These are phyloP conservation scores for Drosophila ezoana DNA, from an alignment of 2,888 invertebrate species.

Conservation along the genomic window DNA sequence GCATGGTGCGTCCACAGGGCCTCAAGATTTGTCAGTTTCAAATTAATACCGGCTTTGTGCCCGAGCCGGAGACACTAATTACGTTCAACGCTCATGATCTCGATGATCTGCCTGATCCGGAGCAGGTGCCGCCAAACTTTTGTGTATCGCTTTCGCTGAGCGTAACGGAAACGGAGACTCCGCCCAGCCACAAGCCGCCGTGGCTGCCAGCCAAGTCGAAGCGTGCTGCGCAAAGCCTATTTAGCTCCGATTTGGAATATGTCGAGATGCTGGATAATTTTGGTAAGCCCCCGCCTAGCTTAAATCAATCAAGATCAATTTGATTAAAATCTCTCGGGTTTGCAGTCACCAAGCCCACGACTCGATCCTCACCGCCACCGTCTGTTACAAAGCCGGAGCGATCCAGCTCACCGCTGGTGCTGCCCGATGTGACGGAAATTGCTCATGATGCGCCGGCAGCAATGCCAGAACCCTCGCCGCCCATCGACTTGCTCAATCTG, in stretches of 20 bases:
- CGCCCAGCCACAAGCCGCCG: constrained; percentile 89
- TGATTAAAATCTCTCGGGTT: not conserved
- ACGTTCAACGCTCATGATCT: constrained; percentile 91
- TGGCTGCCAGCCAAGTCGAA: constrained; percentile 90
- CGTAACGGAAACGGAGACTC: constrained; percentile 89
- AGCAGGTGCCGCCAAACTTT: constrained; percentile 90
- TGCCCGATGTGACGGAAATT: constrained; percentile 83
- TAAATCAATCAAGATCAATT: not conserved
- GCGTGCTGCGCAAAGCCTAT: constrained; percentile 86
- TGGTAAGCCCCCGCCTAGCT: constrained; percentile 85
- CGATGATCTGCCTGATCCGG: constrained; percentile 91
- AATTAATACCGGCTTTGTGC: constrained; percentile 95
- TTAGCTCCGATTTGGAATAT: constrained; percentile 91
- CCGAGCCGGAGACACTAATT: constrained; percentile 90
- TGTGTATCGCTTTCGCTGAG: constrained; percentile 89
- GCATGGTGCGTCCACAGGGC: constrained; percentile 91
- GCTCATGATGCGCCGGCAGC: constrained; percentile 76
- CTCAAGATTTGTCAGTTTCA: constrained; percentile 95
- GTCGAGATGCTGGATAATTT: constrained; percentile 94
- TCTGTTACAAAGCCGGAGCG: constrained; percentile 65
- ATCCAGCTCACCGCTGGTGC: constrained; percentile 68
- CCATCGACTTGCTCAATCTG: constrained; percentile 87
- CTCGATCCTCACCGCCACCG: constrained; percentile 81
- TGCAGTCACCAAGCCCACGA: constrained; percentile 85
- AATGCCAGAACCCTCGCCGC: constrained; percentile 79